Percentiles rank a stretch among this genome's conserved stretches.
phyloP scores from a whole-genome alignment of 2,113 vertebrate genomes.

The Zosterops hypoxanthus region DNA sequence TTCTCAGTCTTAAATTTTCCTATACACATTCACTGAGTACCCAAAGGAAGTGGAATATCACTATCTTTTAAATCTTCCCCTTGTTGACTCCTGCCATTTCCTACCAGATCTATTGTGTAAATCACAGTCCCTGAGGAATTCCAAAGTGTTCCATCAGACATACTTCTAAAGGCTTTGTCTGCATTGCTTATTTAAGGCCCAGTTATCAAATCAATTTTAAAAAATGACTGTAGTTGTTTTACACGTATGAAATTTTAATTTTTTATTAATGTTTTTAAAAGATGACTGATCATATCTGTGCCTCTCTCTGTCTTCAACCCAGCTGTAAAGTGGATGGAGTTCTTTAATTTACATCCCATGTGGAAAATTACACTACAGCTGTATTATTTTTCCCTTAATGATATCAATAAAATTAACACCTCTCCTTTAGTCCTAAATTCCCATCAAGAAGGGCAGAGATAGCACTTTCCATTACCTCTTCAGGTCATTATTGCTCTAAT shows the following conservation, averaged over 20 bases:
- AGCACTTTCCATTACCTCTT: neutral
- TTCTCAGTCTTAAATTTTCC: neutral
- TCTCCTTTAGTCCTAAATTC: neutral
- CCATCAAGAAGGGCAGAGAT: neutral
- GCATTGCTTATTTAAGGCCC: neutral
- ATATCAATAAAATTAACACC: neutral
- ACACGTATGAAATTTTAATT: accelerated
- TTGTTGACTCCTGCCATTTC: neutral
- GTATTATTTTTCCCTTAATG: neutral
- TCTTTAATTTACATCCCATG: neutral
- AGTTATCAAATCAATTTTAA: neutral
- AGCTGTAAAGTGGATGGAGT: neutral
- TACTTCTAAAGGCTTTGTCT: neutral
- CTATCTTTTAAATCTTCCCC: neutral
- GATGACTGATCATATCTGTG: accelerated
- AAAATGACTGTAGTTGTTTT: neutral
- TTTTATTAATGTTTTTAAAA: neutral
- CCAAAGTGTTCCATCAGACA: neutral
- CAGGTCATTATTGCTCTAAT: neutral
- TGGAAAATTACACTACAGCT: neutral
- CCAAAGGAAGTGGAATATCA: neutral
- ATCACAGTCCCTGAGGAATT: neutral
- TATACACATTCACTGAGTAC: neutral
- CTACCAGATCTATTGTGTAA: neutral
- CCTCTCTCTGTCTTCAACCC: neutral